Conservation (phyloP, 2,888 invertebrate species). For the Polymixis lichenea region DNA sequence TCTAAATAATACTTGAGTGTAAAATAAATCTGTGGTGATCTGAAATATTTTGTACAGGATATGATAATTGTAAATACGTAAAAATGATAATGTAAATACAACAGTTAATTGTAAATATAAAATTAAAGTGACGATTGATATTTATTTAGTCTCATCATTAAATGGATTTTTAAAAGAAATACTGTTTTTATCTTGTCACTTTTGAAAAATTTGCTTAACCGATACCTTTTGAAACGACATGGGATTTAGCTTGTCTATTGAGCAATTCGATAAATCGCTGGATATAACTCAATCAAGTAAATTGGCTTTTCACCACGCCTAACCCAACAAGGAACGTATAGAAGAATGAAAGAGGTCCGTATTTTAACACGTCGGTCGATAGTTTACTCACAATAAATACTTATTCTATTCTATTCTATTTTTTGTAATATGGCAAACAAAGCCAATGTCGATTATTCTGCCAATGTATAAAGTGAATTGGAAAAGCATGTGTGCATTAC, state of each 20-base stretch:
- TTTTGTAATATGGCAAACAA: too few relatives aligned
- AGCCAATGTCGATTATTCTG: too few relatives aligned
- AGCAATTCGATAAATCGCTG: constrained; percentile 52
- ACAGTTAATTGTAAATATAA: constrained; percentile 70
- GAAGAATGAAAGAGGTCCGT: constrained; percentile 14
- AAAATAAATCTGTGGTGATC: constrained; percentile 30
- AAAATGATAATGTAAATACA: constrained; percentile 67
- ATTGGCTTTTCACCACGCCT: constrained; percentile 64
- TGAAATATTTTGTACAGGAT: constrained; percentile 49
- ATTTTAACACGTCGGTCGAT: constrained; percentile 3
- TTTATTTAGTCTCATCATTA: constrained; percentile 67
- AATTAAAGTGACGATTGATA: constrained; percentile 63
- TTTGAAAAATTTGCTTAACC: neutral
- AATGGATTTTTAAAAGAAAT: constrained; percentile 61
- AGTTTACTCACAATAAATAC: constrained; percentile 16
- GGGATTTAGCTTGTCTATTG: constrained; percentile 24
- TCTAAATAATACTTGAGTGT: constrained; percentile 29
- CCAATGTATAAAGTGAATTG: too few relatives aligned
- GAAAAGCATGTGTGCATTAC: too few relatives aligned
- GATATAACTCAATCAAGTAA: constrained; percentile 66
- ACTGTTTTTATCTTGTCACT: constrained; percentile 6
- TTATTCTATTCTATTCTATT: too few relatives aligned
- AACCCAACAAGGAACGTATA: constrained; percentile 60
- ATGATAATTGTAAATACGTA: constrained; percentile 68
- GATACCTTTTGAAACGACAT: constrained; percentile 10